A percentile compares a stretch with the other conserved stretches of the same genome.
phyloP scores from a whole-genome alignment of 2,888 invertebrate genomes.

The Rotaria sp. region DNA sequence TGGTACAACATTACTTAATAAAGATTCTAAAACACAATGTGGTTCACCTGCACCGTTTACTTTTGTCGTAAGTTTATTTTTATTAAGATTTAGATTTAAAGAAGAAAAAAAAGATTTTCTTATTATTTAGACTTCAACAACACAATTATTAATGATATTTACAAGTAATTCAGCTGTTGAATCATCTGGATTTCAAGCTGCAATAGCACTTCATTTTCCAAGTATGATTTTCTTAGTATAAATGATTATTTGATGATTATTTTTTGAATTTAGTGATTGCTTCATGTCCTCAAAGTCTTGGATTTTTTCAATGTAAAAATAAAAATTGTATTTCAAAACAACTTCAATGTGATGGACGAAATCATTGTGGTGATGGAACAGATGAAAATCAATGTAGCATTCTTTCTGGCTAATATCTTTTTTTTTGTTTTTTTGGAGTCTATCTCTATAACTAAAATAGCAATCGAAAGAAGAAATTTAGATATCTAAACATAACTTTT shows the following conservation, averaged over 20 bases:
- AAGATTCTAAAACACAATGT: background rate
- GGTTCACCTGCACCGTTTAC: background rate
- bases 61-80: background rate
- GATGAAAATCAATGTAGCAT: background rate
- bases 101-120: background rate
- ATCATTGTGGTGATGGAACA: background rate
- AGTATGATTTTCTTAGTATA: background rate
- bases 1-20: background rate
- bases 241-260: background rate
- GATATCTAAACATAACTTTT: too few species aligned
- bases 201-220: conserved; percentile 5
- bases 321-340: background rate
- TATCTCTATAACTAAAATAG: too few species aligned
- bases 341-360: background rate
- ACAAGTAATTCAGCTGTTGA: background rate
- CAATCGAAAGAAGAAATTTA: too few species aligned
- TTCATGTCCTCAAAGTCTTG: background rate
- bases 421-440: too few species aligned
- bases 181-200: background rate
- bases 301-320: background rate
- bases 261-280: background rate
- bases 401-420: too few species aligned
- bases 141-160: background rate
- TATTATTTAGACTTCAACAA: background rate
- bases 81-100: background rate